phyloP scores from a whole-genome alignment of 2,113 vertebrate genomes.

The Orientallactaga bullata region DNA sequence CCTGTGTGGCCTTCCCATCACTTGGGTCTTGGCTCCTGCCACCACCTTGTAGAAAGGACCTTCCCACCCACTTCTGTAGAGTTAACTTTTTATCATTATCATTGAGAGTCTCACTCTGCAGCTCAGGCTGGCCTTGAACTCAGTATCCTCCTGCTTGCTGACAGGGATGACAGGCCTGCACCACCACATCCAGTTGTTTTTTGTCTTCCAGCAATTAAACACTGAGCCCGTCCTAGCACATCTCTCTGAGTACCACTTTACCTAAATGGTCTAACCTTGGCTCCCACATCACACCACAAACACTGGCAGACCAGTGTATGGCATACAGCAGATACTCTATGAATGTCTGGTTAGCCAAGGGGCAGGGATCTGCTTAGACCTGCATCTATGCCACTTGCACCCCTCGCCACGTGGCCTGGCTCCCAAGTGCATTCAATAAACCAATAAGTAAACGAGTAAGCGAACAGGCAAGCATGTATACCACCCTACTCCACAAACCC shows the following conservation, averaged over 20 bases:
- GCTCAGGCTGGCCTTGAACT: not conserved
- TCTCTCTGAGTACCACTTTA: not conserved
- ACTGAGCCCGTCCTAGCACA: not conserved
- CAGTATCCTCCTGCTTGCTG: not conserved
- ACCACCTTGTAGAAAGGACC: not conserved
- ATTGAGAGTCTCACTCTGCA: not conserved
- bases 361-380: not conserved
- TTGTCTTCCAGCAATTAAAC: not conserved
- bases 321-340: not conserved
- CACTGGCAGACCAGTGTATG: not conserved
- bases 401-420: not conserved
- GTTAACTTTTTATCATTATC: not conserved
- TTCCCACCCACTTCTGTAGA: not conserved
- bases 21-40: not conserved
- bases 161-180: too few species aligned
- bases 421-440: not conserved
- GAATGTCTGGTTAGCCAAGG: not conserved
- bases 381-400: not conserved
- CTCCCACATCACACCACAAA: not conserved
- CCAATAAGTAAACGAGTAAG: not conserved
- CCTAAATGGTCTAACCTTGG: too few species aligned
- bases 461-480: not conserved
- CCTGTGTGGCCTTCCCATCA: not conserved
- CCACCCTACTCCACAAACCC: not conserved
- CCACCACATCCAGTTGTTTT: too few species aligned